Conservation (phyloP, 2,888 invertebrate genomes). For the Chrysodeixis includens region DNA sequence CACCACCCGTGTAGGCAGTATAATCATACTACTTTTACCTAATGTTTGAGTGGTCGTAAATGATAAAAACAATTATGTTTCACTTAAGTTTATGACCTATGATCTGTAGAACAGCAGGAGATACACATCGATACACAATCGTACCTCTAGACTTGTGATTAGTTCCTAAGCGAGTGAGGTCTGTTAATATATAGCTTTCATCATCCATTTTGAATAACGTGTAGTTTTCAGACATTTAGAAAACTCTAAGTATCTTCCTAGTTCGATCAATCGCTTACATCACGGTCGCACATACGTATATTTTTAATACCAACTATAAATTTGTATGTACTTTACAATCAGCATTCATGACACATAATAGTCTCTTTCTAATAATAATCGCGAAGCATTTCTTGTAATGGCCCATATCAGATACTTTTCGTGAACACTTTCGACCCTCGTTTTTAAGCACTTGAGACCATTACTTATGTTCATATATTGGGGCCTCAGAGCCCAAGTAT, state of each 20-base stretch:
- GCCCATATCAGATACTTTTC: slow-evolving; percentile 1
- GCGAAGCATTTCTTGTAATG: not conserved
- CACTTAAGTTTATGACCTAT: not conserved
- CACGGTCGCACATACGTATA: slow-evolving; percentile 12
- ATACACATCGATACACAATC: not conserved
- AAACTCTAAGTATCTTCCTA: slow-evolving; percentile 13
- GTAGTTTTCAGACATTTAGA: slow-evolving; percentile 40
- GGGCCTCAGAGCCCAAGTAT: slow-evolving; percentile 14
- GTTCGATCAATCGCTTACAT: slow-evolving; percentile 29
- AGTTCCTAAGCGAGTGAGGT: slow-evolving; percentile 46
- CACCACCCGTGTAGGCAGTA: slow-evolving; percentile 6
- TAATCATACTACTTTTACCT: not conserved
- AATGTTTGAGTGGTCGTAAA: not conserved
- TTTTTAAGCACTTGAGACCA: slow-evolving; percentile 15
- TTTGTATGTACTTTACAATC: not conserved
- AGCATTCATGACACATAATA: not conserved
- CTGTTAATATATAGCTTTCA: slow-evolving; percentile 49
- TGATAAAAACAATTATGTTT: not conserved
- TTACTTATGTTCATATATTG: slow-evolving; percentile 19
- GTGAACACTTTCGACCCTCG: not conserved
- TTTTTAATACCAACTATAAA: not conserved
- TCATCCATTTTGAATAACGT: slow-evolving; percentile 39
- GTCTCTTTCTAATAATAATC: not conserved
- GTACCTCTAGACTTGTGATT: not conserved
- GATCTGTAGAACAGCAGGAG: not conserved